Evolutionary conservation across 2,888 invertebrate genomes (phyloP).

Genomic region (Lithosia quadra): DNA sequence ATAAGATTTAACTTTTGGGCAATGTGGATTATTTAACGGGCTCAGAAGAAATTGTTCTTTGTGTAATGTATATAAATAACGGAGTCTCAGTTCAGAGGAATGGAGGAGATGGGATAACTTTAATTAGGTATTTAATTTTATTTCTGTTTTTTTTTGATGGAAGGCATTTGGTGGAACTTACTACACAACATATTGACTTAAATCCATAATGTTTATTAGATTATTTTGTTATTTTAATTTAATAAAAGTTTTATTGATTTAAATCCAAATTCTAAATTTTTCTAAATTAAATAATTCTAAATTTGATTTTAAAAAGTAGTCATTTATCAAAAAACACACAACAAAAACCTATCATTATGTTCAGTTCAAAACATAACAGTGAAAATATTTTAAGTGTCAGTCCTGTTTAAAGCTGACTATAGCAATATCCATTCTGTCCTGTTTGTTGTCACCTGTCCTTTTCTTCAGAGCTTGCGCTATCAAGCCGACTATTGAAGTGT

Average conservation of each 20-base stretch:
- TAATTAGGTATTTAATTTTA: background rate
- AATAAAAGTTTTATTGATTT: too few species aligned
- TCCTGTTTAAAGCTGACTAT: background rate
- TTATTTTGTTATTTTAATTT: too few species aligned
- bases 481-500: conserved; percentile 1
- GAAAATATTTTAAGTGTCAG: too few species aligned
- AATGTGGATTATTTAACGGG: background rate
- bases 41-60: background rate
- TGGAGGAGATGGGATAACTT: background rate
- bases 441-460: conserved; percentile 6
- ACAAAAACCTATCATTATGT: background rate
- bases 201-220: too few species aligned
- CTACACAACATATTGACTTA: too few species aligned
- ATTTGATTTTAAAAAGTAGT: too few species aligned
- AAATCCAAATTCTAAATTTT: too few species aligned
- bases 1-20: background rate
- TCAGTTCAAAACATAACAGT: background rate
- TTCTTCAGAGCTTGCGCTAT: conserved; percentile 6
- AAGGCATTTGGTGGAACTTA: too few species aligned
- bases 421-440: background rate
- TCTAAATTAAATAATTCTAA: too few species aligned
- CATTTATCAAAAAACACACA: background rate
- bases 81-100: background rate
- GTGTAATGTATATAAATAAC: background rate
- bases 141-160: too few species aligned